phyloP scores from a whole-genome alignment of 2,113 vertebrate genomes.

The Alethe castanea region DNA sequence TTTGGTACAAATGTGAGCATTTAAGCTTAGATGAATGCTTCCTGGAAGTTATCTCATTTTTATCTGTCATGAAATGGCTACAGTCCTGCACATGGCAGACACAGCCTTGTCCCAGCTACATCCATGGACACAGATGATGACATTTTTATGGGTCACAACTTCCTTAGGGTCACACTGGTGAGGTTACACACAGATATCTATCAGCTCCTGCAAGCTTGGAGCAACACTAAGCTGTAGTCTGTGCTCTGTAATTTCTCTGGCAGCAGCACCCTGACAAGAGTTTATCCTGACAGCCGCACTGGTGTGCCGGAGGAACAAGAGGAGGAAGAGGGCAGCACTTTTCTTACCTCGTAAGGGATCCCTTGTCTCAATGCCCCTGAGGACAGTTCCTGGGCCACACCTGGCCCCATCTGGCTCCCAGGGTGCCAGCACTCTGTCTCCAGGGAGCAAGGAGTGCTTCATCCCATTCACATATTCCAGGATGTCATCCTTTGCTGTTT shows the following conservation, averaged over 20 bases:
- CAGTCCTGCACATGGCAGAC: background rate
- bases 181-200: background rate
- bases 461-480: slow-evolving; percentile 64
- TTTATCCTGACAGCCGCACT: background rate
- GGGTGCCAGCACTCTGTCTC: slow-evolving; percentile 84
- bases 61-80: background rate
- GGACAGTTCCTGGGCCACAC: slow-evolving; percentile 82
- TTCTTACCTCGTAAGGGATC: slow-evolving; percentile 73
- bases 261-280: background rate
- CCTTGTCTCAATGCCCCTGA: slow-evolving; percentile 66
- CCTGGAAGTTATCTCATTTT: background rate
- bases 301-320: rapidly evolving
- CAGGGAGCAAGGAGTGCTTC: slow-evolving; percentile 67
- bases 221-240: background rate
- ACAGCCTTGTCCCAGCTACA: background rate
- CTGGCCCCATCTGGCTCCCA: slow-evolving; percentile 73
- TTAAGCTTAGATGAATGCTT: background rate
- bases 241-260: background rate
- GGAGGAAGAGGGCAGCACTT: background rate
- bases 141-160: background rate
- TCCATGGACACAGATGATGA: background rate
- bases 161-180: background rate
- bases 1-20: background rate
- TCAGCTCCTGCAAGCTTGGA: background rate
- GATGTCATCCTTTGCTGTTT: slow-evolving; percentile 75